Conservation (phyloP, 2,113 vertebrate genomes). For the Stercorarius parasiticus region DNA sequence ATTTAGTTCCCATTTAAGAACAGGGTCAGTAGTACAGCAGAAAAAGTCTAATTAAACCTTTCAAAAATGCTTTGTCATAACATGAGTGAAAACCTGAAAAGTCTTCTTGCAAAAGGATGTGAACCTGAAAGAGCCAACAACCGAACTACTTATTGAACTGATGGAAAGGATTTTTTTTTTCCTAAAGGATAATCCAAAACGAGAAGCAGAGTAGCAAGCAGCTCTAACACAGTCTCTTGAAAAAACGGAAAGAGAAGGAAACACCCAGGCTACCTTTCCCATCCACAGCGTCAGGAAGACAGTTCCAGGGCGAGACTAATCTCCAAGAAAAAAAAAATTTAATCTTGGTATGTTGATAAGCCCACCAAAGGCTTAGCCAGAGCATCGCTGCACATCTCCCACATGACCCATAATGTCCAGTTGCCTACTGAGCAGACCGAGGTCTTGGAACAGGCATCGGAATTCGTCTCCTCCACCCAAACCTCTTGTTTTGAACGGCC, state of each 20-base stretch:
- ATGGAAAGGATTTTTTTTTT: not conserved
- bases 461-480: not conserved
- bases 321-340: not conserved
- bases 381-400: not conserved
- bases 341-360: not conserved
- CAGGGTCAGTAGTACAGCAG: not conserved
- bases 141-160: not conserved
- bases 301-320: not conserved
- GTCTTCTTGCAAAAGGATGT: not conserved
- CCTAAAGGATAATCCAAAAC: not conserved
- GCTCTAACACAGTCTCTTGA: not conserved
- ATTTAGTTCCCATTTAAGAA: not conserved
- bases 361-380: not conserved
- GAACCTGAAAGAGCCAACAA: not conserved
- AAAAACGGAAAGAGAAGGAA: not conserved
- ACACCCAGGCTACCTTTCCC: not conserved
- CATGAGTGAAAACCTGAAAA: not conserved
- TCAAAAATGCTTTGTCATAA: not conserved
- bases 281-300: not conserved
- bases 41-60: conserved; percentile 2
- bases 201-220: not conserved
- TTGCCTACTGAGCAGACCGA: not conserved
- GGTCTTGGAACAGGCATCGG: not conserved
- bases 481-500: not conserved
- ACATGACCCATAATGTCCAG: not conserved